These are phyloP conservation scores for Mastigias papua DNA, from an alignment of 30 jellyfish, hydroid and myxozoan genomes.

Conservation along the genomic window DNA sequence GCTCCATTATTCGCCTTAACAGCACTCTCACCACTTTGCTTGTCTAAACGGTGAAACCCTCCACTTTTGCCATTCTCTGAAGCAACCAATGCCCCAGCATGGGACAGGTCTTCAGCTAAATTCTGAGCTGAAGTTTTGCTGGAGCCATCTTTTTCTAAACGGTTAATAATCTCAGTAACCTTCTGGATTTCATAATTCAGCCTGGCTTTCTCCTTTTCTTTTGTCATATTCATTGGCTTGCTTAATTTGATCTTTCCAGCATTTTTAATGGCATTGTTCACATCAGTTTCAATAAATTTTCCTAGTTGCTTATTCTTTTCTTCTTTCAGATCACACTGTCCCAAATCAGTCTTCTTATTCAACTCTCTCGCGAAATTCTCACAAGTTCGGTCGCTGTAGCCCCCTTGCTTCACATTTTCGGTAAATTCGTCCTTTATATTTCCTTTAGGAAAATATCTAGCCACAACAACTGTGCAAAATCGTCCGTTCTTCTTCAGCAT, in stretches of 20 bases:
- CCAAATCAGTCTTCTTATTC: background rate
- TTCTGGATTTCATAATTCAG: slow-evolving; percentile 30
- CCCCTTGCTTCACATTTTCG: slow-evolving; percentile 83
- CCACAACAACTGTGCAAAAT: slow-evolving; percentile 88
- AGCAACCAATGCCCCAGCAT: background rate
- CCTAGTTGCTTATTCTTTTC: slow-evolving; percentile 13
- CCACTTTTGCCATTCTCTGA: slow-evolving; percentile 1
- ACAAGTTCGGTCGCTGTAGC: slow-evolving; percentile 80
- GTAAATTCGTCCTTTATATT: slow-evolving; percentile 71
- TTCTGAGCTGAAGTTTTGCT: background rate
- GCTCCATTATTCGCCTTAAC: background rate
- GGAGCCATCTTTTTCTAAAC: slow-evolving; percentile 10
- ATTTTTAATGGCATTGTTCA: background rate
- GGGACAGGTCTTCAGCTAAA: background rate
- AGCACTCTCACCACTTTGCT: background rate
- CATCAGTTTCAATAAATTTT: background rate
- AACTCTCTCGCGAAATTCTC: slow-evolving; percentile 50
- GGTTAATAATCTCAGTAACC: slow-evolving; percentile 16
- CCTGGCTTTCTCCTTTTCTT: slow-evolving; percentile 28
- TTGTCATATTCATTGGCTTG: slow-evolving; percentile 10
- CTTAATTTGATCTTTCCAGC: background rate
- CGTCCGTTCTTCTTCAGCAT: slow-evolving; percentile 85
- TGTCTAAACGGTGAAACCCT: background rate
- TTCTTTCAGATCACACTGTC: slow-evolving; percentile 11
- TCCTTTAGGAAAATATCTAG: slow-evolving; percentile 89